These are phyloP conservation scores for Cercocebus atys DNA, from an alignment of 2,113 vertebrate genomes.

Conservation along the genomic window DNA sequence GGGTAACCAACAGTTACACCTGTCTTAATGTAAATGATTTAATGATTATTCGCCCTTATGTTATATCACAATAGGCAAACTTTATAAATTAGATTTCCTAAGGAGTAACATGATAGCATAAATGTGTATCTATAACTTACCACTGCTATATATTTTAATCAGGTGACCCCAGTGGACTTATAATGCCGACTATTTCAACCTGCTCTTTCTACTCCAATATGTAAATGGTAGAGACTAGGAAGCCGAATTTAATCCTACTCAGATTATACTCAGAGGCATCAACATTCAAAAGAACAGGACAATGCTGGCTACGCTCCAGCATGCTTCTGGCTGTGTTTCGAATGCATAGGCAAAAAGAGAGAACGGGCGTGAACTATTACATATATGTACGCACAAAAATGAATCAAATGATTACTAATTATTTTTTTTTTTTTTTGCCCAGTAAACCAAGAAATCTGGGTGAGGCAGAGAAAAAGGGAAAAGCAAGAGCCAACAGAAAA, in stretches of 20 bases:
- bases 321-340: not conserved
- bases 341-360: no score
- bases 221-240: no score
- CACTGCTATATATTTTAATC: constrained; percentile 67
- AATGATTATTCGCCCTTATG: constrained; percentile 73
- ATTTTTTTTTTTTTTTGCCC: not conserved
- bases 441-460: not conserved
- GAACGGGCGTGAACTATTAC: no score
- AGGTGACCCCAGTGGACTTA: constrained; percentile 60
- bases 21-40: constrained; percentile 83
- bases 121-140: no score
- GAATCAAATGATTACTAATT: not conserved
- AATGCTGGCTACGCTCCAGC: not conserved
- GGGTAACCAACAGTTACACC: constrained; percentile 62
- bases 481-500: not conserved
- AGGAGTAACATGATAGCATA: constrained; percentile 76
- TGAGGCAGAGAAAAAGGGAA: not conserved
- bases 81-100: constrained; percentile 82
- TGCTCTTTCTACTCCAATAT: constrained; percentile 36
- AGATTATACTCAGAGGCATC: constrained; percentile 23
- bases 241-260: no score
- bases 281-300: not conserved
- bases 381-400: not conserved
- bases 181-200: constrained; percentile 1
- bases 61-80: constrained; percentile 80